phyloP scores from a whole-genome alignment of 2,797 vertebrate species.

The Bradypodion ventrale region DNA sequence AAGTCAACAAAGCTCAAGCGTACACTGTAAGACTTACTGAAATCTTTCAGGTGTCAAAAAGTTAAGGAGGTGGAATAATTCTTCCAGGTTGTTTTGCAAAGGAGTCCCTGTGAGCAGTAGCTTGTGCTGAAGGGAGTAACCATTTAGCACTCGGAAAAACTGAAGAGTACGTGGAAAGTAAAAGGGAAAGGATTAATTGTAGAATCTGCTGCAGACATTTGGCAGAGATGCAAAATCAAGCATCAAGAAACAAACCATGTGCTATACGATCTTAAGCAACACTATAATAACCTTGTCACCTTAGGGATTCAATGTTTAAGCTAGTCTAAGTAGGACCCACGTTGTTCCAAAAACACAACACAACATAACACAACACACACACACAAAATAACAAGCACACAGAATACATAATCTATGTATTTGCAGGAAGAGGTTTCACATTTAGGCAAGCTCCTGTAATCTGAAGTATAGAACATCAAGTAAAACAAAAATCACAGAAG shows the following conservation, averaged over 20 bases:
- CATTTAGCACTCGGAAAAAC: slow-evolving; percentile 97
- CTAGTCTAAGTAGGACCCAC: background rate
- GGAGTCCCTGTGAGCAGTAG: slow-evolving; percentile 96
- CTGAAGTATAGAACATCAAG: background rate
- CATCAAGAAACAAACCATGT: background rate
- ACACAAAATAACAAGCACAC: background rate
- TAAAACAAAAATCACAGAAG: background rate
- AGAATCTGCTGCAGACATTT: background rate
- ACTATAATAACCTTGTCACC: background rate
- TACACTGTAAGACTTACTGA: slow-evolving; percentile 82
- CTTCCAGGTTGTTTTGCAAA: slow-evolving; percentile 97
- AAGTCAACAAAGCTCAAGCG: slow-evolving; percentile 24
- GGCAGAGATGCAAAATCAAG: background rate
- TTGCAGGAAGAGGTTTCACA: background rate
- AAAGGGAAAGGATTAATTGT: background rate
- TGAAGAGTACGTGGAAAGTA: slow-evolving; percentile 57
- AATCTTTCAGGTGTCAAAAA: slow-evolving; percentile 96
- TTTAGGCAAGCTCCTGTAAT: background rate
- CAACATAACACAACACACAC: background rate
- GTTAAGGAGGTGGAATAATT: slow-evolving; percentile 96
- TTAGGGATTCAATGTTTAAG: background rate
- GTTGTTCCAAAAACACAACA: background rate
- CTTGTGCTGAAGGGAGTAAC: slow-evolving; percentile 97
- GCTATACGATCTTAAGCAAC: background rate
- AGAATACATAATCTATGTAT: background rate